Evolutionary conservation across 2,888 invertebrate genomes (phyloP), one percentile per base, ranked within the genome.

Genomic region (Orchesella flavescens): DNA sequence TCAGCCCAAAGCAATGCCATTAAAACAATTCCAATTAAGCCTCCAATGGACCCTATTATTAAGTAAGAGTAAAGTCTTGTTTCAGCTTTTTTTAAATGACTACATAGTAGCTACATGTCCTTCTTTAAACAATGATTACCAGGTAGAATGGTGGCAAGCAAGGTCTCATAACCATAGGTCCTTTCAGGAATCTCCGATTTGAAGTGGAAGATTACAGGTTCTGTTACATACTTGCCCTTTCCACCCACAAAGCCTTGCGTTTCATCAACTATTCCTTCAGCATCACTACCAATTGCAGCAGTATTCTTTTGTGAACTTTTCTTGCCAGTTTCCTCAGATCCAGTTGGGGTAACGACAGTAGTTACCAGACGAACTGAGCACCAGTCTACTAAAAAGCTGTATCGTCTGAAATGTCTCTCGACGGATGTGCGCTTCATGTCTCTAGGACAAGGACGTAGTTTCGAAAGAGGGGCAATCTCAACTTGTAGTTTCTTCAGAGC

Each of bases 351-450:
- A 44, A 24, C 49, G 24, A 12, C 17, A 10, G 61, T 55, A n/a
- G 21, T 44, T 7, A 53, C 24, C 2, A 97, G 91, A 90, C 94
- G 93, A 90, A 97, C 97, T 73, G 94, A 94, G 89, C 97, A 97
- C 97, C 97, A 97, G 90, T 97, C 97, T 17, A 97, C 90, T 46
- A 94, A 93, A 89, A 96, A 94, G 0, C 94, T 94, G 10, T 94
- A 94, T 84, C 94, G 94, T 85, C 96, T 92, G 90, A 97, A 97
- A 82, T 94, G 92, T 88, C 94, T 92, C 89, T 97, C 96, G 0
- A 95, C 95, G 0, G 95, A 94, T 0, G 96, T 96, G 82, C 95
- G 92, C 90, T 96, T 97, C 89, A 94, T 96, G 88, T 94, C 94
- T 24, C 94, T 90, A 0, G 96, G 96, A 89, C 97, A 97, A 19